phyloP scores from a whole-genome alignment of 2,113 vertebrate species.

The Spizaetus ornatus region DNA sequence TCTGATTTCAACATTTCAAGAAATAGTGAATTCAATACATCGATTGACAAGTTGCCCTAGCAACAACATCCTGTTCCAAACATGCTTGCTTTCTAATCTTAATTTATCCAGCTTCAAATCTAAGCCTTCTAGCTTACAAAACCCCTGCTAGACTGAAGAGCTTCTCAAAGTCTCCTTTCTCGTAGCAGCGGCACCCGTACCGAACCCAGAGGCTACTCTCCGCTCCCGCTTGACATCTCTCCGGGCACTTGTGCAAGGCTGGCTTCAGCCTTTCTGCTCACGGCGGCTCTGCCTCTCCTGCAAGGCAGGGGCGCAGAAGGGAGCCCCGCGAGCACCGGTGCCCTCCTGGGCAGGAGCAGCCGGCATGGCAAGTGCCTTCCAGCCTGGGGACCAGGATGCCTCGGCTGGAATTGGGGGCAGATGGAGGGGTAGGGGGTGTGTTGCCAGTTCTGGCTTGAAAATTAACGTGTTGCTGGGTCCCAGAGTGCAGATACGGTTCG shows the following conservation, averaged over 20 bases:
- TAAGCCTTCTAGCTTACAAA: not conserved
- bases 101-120: not conserved
- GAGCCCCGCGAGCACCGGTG: too few species aligned
- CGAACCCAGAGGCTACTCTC: not conserved
- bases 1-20: not conserved
- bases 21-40: not conserved
- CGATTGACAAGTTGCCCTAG: not conserved
- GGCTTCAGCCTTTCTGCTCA: not conserved
- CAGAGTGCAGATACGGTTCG: not conserved
- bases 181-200: not conserved
- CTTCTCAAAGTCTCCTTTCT: not conserved
- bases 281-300: fast-evolving
- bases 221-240: not conserved
- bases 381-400: not conserved
- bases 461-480: not conserved
- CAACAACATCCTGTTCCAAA: not conserved
- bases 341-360: not conserved
- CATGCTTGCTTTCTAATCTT: not conserved
- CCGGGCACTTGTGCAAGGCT: not conserved
- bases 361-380: not conserved
- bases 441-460: not conserved
- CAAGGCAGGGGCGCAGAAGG: too few species aligned
- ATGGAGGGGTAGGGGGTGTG: too few species aligned
- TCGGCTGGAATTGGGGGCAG: not conserved
- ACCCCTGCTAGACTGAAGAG: not conserved